phyloP scores from a whole-genome alignment of 2,797 vertebrate genomes.

The Parauchenoglanis punctatus region DNA sequence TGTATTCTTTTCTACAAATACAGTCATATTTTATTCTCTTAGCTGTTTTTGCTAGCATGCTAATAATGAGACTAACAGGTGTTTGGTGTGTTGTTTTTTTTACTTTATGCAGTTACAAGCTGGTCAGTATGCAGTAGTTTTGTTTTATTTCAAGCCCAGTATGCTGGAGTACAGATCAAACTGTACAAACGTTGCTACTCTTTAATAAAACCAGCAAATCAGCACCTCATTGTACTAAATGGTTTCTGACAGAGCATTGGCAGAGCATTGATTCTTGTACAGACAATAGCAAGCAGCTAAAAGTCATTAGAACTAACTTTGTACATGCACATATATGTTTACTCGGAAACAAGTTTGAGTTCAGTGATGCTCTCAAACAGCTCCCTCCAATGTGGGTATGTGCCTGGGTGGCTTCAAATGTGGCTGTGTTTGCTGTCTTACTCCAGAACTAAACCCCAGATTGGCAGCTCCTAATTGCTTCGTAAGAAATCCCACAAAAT shows the following conservation, averaged over 20 bases:
- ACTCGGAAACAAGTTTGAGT: not conserved
- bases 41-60: not conserved
- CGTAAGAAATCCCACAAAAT: conserved; percentile 48
- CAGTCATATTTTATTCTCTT: not conserved
- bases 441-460: conserved; percentile 23
- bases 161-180: not conserved
- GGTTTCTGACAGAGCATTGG: too few relatives aligned
- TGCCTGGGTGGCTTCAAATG: not conserved
- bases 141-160: not conserved
- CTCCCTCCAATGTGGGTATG: not conserved
- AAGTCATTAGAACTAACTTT: not conserved
- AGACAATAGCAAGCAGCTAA: not conserved
- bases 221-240: not conserved
- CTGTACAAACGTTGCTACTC: not conserved
- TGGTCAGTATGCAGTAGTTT: not conserved
- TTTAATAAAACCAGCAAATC: not conserved
- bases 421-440: not conserved
- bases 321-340: not conserved
- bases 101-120: not conserved
- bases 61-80: not conserved
- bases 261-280: not conserved
- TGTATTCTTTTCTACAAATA: not conserved
- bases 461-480: conserved; percentile 53
- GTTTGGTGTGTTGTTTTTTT: not conserved
- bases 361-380: not conserved